These are phyloP conservation scores for Melopsittacus undulatus DNA, from an alignment of 2,797 vertebrate species.

Conservation along the genomic window DNA sequence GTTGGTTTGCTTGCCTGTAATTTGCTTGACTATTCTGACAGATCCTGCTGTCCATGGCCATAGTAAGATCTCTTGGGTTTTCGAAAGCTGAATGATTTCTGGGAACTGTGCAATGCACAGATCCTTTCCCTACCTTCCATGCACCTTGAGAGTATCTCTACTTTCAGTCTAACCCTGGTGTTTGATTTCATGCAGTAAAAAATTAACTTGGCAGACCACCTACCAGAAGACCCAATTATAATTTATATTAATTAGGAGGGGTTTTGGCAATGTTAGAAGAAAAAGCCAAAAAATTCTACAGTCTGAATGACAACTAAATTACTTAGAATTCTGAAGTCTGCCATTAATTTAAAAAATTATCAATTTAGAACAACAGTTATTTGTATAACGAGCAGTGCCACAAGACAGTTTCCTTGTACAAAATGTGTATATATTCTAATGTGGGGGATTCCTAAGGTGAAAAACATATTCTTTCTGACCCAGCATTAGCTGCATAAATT, in stretches of 20 bases:
- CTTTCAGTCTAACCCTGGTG: not conserved
- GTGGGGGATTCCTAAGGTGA: not conserved
- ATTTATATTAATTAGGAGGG: not conserved
- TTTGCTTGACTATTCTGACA: not conserved
- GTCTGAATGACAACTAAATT: not conserved
- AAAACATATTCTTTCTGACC: conserved; percentile 46
- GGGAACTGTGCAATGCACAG: not conserved
- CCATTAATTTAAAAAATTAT: not conserved
- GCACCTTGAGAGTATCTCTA: not conserved
- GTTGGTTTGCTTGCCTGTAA: not conserved
- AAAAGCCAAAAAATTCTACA: not conserved
- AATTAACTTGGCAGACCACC: not conserved
- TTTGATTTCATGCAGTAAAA: not conserved
- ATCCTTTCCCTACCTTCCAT: not conserved
- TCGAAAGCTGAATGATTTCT: accelerated
- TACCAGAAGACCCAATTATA: not conserved
- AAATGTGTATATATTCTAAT: not conserved
- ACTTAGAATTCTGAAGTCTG: not conserved
- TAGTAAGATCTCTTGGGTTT: not conserved
- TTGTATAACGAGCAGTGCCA: not conserved
- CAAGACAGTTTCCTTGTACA: not conserved
- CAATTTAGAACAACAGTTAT: not conserved
- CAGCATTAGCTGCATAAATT: conserved; percentile 20
- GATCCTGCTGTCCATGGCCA: not conserved
- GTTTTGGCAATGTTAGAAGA: accelerated